Conservation (phyloP, 1,140 invertebrate genomes). For the Pinna nobilis region DNA sequence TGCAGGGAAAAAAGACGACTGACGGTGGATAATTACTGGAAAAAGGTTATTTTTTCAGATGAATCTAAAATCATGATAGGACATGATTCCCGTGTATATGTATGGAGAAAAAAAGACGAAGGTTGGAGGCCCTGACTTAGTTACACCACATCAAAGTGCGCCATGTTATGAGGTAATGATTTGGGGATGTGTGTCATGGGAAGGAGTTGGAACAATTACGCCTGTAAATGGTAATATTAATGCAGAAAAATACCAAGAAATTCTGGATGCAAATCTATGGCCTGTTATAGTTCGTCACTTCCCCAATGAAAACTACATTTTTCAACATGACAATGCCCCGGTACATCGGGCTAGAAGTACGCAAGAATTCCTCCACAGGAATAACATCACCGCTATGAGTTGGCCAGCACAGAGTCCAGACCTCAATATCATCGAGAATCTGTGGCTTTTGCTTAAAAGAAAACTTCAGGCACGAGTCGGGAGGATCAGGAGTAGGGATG, state of each 20-base stretch:
- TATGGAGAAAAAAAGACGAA: background rate
- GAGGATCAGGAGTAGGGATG: background rate
- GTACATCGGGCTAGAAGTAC: background rate
- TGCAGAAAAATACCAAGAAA: constrained; percentile 1
- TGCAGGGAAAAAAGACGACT: constrained; percentile 7
- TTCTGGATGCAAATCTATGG: background rate
- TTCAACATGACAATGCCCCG: constrained; percentile 3
- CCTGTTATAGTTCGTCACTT: background rate
- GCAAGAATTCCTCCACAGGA: background rate
- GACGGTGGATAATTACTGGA: no score
- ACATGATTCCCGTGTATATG: constrained; percentile 16
- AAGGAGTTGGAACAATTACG: background rate
- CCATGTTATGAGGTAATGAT: background rate
- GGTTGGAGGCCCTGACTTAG: constrained; percentile 16
- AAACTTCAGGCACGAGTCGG: constrained; percentile 3
- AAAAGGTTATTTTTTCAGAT: background rate
- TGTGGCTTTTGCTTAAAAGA: constrained; percentile 20
- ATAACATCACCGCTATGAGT: constrained; percentile 13
- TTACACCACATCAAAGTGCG: background rate
- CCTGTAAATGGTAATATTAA: constrained; percentile 10
- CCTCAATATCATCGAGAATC: constrained; percentile 35
- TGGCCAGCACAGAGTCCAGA: constrained; percentile 27
- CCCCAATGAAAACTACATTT: constrained; percentile 1
- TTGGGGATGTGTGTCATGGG: background rate
- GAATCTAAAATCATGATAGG: constrained; percentile 1